Conservation (phyloP, 2,113 vertebrate species). For the Ciconia maguari region DNA sequence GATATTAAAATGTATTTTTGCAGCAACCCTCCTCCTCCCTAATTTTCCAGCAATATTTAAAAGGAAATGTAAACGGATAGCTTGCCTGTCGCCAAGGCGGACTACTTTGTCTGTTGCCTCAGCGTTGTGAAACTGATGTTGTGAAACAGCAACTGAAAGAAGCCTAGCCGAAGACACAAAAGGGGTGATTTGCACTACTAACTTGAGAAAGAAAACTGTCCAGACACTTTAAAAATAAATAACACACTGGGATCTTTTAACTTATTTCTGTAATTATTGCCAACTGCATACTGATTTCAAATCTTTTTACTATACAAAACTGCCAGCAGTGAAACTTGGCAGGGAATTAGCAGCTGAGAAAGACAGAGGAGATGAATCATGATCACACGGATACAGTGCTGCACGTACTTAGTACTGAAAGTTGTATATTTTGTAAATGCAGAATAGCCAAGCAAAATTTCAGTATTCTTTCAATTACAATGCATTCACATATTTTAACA, state of each 20-base stretch:
- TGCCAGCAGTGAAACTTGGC: constrained; percentile 4
- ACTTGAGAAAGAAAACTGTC: constrained; percentile 16
- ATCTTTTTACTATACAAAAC: not conserved
- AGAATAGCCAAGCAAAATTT: not conserved
- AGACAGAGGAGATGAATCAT: not conserved
- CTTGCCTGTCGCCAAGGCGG: not conserved
- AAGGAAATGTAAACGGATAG: not conserved
- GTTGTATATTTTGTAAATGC: not conserved
- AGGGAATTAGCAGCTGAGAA: not conserved
- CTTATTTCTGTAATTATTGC: constrained; percentile 18
- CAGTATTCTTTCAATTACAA: not conserved
- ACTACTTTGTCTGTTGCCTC: not conserved
- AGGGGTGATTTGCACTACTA: not conserved
- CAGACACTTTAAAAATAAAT: constrained; percentile 29
- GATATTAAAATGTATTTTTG: not conserved
- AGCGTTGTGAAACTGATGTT: constrained; percentile 32
- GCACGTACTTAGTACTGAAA: not conserved
- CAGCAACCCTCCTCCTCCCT: not conserved
- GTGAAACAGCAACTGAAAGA: constrained; percentile 31
- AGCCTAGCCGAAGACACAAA: not conserved
- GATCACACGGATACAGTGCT: accelerated
- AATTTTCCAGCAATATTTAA: not conserved
- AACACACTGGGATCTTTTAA: not conserved
- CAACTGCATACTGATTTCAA: not conserved
- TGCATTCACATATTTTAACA: not conserved